Evolutionary conservation across 2,797 vertebrate genomes (phyloP), one percentile per base, ranked within the genome.

Genomic region (Acrossocheilus wenchowensis): DNA sequence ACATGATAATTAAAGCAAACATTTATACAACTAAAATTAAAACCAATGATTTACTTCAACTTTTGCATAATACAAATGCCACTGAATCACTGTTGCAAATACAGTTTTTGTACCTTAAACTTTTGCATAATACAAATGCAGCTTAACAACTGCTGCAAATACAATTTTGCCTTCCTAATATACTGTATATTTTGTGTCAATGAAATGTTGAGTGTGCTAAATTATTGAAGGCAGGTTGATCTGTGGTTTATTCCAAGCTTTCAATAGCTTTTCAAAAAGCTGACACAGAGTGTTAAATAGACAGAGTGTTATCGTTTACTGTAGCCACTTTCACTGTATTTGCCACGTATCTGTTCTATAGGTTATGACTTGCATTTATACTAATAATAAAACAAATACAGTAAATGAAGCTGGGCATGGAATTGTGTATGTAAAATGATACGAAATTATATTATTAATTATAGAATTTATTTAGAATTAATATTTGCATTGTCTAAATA

Each of bases 131-230:
- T 5, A 64, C n/a, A 64, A 11, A 30, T 11, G n/a, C 60, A 14
- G 8, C 30, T 9, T 15, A 36, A 68, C 30, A 68, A 36, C 15
- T 68, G 64, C 64, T 36, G 64, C 64, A 34, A 68, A 36, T 8
- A 36, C 15, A 68, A 36, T 66, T 36, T 36, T 68, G 64, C 7
- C 1, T 68, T 68, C 34, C 30, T 68, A 68, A 36, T 19, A 19
- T 7, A 50, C 11, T 50, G 48, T 36, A 52, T 69, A 48, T 95
- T 94, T 95, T 94, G 94, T 95, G 95, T 94, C 94, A 95, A 96
- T 96, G 96, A 96, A 96, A 95, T 94, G 95, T 93, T 93, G 95
- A 94, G 95, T 96, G 95, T 95, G 94, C 95, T 92, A 82, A 91
- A 87, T 92, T 93, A 95, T 95, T 95, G 92, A 91, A 95, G 93